These are phyloP conservation scores for Calidris pygmaea DNA, from an alignment of 2,113 vertebrate species.

Conservation along the genomic window DNA sequence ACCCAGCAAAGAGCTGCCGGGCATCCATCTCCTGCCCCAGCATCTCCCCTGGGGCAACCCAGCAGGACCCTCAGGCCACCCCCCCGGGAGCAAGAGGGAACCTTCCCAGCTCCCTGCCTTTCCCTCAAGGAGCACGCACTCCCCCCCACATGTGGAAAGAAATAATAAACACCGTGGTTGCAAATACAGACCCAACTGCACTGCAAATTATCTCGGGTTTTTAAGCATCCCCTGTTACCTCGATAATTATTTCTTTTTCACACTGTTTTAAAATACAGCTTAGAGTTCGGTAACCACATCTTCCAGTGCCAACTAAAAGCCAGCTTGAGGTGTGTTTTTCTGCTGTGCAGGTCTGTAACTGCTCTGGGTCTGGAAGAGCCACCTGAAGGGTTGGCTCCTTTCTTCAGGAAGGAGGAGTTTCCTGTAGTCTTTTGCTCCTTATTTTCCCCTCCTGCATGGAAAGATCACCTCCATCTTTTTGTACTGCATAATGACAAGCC, in stretches of 20 bases:
- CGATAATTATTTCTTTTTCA: background rate
- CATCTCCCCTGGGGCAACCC: background rate
- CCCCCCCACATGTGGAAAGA: background rate
- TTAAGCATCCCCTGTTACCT: background rate
- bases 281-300: background rate
- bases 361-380: background rate
- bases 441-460: background rate
- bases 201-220: background rate
- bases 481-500: background rate
- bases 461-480: background rate
- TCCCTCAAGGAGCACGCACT: fast-evolving
- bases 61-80: fast-evolving
- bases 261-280: background rate
- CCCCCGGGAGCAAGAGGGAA: fast-evolving
- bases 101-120: background rate
- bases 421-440: background rate
- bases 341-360: background rate
- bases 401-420: background rate
- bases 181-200: background rate
- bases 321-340: background rate
- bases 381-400: background rate
- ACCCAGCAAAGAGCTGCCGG: background rate
- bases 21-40: background rate
- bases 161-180: background rate
- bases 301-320: background rate